Conservation (phyloP, 1,140 invertebrate species). For the Pseudachorutes palmiensis region DNA sequence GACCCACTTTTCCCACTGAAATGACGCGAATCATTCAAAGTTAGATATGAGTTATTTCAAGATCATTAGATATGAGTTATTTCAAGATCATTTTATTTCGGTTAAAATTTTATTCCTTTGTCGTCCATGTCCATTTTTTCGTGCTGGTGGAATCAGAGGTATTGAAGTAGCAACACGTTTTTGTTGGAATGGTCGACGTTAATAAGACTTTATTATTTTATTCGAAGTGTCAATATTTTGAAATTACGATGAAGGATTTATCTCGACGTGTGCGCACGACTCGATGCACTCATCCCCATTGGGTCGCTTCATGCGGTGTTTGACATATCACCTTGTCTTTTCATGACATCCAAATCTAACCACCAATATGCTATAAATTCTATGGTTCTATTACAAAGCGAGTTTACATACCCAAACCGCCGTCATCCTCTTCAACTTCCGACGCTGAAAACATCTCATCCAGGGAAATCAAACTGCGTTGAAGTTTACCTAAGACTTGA, state of each 20-base stretch:
- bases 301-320: slow-evolving; percentile 46
- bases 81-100: too few relatives aligned
- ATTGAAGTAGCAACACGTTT: slow-evolving; percentile 52
- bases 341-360: slow-evolving; percentile 56
- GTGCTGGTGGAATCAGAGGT: slow-evolving; percentile 53
- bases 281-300: slow-evolving; percentile 52
- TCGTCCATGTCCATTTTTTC: slow-evolving; percentile 48
- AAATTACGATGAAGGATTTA: slow-evolving; percentile 53
- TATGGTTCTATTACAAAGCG: slow-evolving; percentile 32
- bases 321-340: slow-evolving; percentile 56
- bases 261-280: slow-evolving; percentile 55
- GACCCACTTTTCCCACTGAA: slow-evolving; percentile 63
- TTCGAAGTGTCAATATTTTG: too few relatives aligned
- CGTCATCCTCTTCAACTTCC: neutral
- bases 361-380: slow-evolving; percentile 56
- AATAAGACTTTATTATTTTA: too few relatives aligned
- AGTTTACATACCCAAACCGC: neutral
- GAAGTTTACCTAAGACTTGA: too few relatives aligned
- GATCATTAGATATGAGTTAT: too few relatives aligned
- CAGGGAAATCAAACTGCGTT: too few relatives aligned
- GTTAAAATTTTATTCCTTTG: slow-evolving; percentile 18
- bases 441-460: too few relatives aligned
- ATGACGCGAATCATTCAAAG: slow-evolving; percentile 54
- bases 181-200: slow-evolving; percentile 54
- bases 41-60: too few relatives aligned